phyloP scores from a whole-genome alignment of 2,888 invertebrate species.

The Caenorhabditis doughertyi region DNA sequence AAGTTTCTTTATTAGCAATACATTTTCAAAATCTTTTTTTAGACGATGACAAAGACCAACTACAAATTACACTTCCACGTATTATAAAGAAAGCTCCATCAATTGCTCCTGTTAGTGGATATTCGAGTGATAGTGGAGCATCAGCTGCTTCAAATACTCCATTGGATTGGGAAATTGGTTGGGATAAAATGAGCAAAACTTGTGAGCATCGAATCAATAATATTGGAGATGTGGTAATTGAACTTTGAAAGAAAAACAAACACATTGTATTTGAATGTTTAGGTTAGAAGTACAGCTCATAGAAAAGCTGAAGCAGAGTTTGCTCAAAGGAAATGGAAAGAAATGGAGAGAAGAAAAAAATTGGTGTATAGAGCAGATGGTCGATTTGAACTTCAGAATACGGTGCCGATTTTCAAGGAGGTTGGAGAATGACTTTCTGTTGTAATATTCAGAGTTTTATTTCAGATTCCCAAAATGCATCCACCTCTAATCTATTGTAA shows the following conservation, averaged over 20 bases:
- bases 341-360: conserved; percentile 19
- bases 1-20: background rate
- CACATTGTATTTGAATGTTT: too few relatives aligned
- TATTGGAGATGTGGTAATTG: conserved; percentile 27
- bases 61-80: conserved; percentile 17
- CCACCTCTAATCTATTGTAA: conserved; percentile 40
- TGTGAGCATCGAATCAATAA: conserved; percentile 38
- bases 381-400: conserved; percentile 28
- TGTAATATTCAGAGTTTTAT: background rate
- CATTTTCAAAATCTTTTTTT: background rate
- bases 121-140: conserved; percentile 43
- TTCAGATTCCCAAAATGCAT: conserved; percentile 49
- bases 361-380: conserved; percentile 21
- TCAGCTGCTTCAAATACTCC: conserved; percentile 47
- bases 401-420: conserved; percentile 24
- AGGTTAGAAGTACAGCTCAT: background rate
- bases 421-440: background rate
- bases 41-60: conserved; percentile 39
- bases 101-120: conserved; percentile 47
- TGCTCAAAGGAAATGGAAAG: conserved; percentile 31
- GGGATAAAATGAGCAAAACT: conserved; percentile 39
- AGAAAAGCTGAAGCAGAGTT: conserved; percentile 9
- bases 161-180: conserved; percentile 49
- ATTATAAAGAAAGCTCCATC: conserved; percentile 34
- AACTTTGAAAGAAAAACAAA: too few relatives aligned